Evolutionary conservation across 2,888 invertebrate genomes (phyloP).

Genomic region (Melanargia galathea): DNA sequence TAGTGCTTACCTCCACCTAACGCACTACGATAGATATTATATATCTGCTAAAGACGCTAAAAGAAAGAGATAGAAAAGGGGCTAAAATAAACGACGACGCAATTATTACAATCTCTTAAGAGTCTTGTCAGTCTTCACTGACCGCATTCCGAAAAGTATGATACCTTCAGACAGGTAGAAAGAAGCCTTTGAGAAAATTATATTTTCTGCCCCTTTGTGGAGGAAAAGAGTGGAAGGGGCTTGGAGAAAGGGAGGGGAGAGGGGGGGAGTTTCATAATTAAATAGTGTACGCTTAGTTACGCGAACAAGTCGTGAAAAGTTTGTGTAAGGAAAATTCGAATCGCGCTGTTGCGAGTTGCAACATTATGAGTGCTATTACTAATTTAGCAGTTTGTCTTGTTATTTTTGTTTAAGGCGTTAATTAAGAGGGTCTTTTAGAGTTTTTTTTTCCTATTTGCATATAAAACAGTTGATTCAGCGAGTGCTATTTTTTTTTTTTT

Average conservation of each 20-base stretch:
- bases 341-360: slow-evolving; percentile 43
- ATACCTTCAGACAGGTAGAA: slow-evolving; percentile 40
- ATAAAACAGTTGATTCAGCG: background rate
- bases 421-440: slow-evolving; percentile 43
- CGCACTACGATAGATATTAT: too few relatives aligned
- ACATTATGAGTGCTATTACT: slow-evolving; percentile 51
- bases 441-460: slow-evolving; percentile 19
- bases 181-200: slow-evolving; percentile 54
- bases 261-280: slow-evolving; percentile 63
- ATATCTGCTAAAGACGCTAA: too few relatives aligned
- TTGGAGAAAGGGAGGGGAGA: slow-evolving; percentile 42
- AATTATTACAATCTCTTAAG: slow-evolving; percentile 17
- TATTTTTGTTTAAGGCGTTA: slow-evolving; percentile 46
- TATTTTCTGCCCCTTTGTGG: slow-evolving; percentile 49
- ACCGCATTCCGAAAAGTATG: slow-evolving; percentile 34
- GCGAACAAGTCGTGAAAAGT: slow-evolving; percentile 52
- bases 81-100: background rate
- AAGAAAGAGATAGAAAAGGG: background rate
- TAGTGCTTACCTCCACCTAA: too few relatives aligned
- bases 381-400: slow-evolving; percentile 51
- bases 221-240: slow-evolving; percentile 39
- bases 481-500: background rate
- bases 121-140: slow-evolving; percentile 34
- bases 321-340: slow-evolving; percentile 55
- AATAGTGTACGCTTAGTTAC: slow-evolving; percentile 72